A percentile compares a stretch with the other conserved stretches of the same genome.
Conservation (phyloP, 92 coral and sea anemone species). For the Chrysogorgia sp. region DNA sequence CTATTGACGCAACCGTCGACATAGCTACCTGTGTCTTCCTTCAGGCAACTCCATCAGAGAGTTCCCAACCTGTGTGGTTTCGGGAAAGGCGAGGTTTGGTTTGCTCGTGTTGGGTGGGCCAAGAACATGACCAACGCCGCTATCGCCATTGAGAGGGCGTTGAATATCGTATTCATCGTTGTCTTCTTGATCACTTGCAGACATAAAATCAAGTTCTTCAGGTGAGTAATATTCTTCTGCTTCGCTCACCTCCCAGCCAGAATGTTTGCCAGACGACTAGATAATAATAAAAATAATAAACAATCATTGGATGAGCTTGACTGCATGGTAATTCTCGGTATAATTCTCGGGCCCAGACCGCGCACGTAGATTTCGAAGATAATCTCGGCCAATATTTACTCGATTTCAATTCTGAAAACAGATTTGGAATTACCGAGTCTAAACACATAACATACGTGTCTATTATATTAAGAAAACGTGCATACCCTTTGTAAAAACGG, state of each 20-base stretch:
- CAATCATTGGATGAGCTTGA: background rate
- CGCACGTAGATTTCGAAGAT: too few relatives aligned
- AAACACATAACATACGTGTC: too few relatives aligned
- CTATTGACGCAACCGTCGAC: background rate
- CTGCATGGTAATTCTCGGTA: too few relatives aligned
- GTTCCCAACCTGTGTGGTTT: background rate
- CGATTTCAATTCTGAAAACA: too few relatives aligned
- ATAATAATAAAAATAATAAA: background rate
- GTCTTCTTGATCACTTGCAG: conserved; percentile 42
- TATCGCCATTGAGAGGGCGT: conserved; percentile 21
- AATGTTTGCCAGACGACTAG: conserved; percentile 22
- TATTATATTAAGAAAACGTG: too few relatives aligned
- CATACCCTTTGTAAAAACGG: too few relatives aligned
- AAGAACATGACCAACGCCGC: background rate
- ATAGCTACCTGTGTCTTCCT: conserved; percentile 39
- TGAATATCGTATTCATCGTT: conserved; percentile 36
- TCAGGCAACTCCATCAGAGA: conserved; percentile 27
- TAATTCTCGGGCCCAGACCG: too few relatives aligned
- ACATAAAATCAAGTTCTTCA: conserved; percentile 41
- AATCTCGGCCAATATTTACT: too few relatives aligned
- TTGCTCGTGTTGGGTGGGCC: background rate
- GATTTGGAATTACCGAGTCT: too few relatives aligned
- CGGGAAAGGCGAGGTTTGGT: background rate
- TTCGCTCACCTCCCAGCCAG: conserved; percentile 39
- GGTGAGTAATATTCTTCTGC: conserved; percentile 45